Percentiles rank a stretch among this genome's conserved stretches.
phyloP scores from a whole-genome alignment of 2,888 invertebrate species.

The Cephalotes varians region DNA sequence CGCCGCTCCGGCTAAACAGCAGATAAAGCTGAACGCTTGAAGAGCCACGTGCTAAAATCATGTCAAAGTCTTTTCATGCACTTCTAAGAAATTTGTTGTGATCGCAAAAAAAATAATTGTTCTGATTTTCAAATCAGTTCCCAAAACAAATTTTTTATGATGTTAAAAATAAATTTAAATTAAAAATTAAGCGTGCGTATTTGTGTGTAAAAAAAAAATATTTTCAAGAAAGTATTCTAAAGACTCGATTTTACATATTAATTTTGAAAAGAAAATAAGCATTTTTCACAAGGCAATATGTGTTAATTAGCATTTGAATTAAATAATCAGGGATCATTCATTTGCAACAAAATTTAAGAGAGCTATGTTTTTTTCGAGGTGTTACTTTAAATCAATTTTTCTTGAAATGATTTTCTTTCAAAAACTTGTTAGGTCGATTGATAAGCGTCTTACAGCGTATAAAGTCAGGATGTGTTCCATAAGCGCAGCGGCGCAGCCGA shows the following conservation, averaged over 20 bases:
- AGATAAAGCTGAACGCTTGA: conserved; percentile 90
- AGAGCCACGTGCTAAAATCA: conserved; percentile 90
- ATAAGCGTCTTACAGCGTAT: conserved; percentile 88
- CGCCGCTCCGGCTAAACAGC: conserved; percentile 91
- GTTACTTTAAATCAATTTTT: neutral
- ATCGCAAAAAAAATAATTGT: neutral
- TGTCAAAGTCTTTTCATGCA: neutral
- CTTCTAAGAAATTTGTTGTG: neutral
- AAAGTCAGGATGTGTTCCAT: conserved; percentile 91
- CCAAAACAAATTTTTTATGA: neutral
- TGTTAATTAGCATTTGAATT: neutral
- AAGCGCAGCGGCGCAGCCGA: conserved; percentile 94
- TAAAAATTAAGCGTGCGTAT: neutral
- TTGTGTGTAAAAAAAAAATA: neutral
- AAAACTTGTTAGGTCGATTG: neutral
- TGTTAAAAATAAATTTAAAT: neutral
- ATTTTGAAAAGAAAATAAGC: neutral
- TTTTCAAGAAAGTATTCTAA: neutral
- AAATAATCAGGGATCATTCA: neutral
- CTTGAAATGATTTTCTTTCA: neutral
- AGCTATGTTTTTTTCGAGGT: neutral
- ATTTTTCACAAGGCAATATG: neutral
- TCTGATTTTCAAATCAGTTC: neutral
- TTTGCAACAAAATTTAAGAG: neutral
- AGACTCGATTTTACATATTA: neutral